These are phyloP conservation scores for Oryzias celebensis DNA, from an alignment of 2,113 vertebrate genomes.

Conservation along the genomic window DNA sequence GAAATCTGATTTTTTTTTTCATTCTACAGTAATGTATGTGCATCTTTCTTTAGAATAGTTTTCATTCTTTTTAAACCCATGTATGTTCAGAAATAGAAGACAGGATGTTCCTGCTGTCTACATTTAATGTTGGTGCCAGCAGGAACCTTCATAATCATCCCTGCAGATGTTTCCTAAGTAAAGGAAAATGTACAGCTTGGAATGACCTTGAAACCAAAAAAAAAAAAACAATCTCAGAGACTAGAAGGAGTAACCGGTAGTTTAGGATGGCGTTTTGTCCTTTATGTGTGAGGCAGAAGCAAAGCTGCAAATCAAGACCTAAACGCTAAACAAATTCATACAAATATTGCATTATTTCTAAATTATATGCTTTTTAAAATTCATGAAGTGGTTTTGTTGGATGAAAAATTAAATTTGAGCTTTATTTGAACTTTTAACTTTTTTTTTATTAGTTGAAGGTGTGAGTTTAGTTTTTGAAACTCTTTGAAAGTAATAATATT, in stretches of 20 bases:
- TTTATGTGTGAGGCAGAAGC: not conserved
- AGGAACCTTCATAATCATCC: slow-evolving; percentile 29
- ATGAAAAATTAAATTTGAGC: not conserved
- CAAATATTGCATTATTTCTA: not conserved
- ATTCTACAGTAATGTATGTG: no score
- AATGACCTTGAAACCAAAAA: slow-evolving; percentile 1
- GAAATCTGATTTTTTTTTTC: no score
- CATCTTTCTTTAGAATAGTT: no score
- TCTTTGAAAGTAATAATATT: not conserved
- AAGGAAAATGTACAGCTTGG: slow-evolving; percentile 30
- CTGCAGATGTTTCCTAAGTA: slow-evolving; percentile 66
- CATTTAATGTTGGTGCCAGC: slow-evolving; percentile 19
- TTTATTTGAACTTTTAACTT: no score
- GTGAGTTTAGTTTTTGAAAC: no score
- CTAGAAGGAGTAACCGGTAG: not conserved
- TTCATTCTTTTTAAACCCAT: not conserved
- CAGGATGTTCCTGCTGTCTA: slow-evolving; percentile 17
- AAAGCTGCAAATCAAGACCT: not conserved
- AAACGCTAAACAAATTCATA: no score
- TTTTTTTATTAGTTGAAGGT: no score
- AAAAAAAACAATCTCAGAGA: slow-evolving; percentile 2
- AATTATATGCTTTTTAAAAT: slow-evolving; percentile 18
- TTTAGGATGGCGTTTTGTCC: not conserved
- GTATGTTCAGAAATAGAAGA: slow-evolving; percentile 3
- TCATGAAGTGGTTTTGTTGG: not conserved